Evolutionary conservation across 2,888 invertebrate genomes (phyloP).

Genomic region (Xestia ashworthii): DNA sequence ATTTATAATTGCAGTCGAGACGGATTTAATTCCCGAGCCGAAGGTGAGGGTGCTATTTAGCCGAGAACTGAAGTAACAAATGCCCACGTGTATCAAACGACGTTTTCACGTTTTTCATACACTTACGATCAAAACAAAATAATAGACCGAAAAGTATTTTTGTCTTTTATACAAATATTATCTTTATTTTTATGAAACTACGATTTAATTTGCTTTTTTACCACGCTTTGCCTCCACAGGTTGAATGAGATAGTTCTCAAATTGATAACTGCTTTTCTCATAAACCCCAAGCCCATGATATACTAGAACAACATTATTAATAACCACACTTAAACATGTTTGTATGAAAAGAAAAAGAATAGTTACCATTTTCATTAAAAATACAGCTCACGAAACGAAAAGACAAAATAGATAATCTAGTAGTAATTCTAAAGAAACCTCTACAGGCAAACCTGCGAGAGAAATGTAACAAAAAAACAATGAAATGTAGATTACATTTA

Average conservation of each 20-base stretch:
- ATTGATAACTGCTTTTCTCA: background rate
- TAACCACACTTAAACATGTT: background rate
- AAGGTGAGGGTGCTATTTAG: background rate
- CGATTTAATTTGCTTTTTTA: no score
- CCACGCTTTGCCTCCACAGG: no score
- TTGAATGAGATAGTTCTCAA: background rate
- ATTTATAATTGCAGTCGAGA: background rate
- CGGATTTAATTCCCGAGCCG: background rate
- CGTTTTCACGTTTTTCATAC: background rate
- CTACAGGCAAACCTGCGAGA: background rate
- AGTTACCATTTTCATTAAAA: slow-evolving; percentile 25
- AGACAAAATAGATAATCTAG: slow-evolving; percentile 14
- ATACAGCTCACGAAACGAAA: slow-evolving; percentile 10
- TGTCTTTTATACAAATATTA: no score
- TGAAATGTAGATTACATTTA: slow-evolving; percentile 23
- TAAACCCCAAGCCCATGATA: background rate
- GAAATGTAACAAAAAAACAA: slow-evolving; percentile 15
- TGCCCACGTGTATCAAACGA: background rate
- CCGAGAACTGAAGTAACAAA: background rate
- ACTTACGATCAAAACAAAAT: background rate
- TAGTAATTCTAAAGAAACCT: slow-evolving; percentile 25
- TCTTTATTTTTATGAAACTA: no score
- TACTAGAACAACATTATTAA: background rate
- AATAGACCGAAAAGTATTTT: no score
- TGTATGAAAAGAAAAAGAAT: background rate